These are phyloP conservation scores for Nephotettix cincticeps DNA, from an alignment of 1,140 invertebrate species.

Conservation along the genomic window DNA sequence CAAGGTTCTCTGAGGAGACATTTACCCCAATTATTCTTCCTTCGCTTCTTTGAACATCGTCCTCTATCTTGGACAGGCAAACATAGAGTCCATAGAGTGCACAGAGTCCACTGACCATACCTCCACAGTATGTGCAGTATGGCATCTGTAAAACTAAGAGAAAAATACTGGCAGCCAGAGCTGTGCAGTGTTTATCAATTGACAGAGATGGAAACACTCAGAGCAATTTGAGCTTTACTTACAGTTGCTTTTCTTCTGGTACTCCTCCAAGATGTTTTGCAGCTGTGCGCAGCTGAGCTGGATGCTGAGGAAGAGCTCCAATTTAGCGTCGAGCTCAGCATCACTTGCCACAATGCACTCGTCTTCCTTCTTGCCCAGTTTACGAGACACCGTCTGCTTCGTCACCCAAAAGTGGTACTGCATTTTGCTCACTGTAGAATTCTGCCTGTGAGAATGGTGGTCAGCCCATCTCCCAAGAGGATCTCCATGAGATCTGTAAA, in stretches of 20 bases:
- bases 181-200: no score
- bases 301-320: conserved; percentile 95
- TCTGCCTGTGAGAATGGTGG: conserved; percentile 20
- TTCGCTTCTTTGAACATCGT: no score
- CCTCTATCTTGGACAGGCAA: no score
- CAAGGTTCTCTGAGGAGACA: no score
- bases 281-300: conserved; percentile 88
- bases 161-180: no score
- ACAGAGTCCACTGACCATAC: no score
- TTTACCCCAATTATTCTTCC: no score
- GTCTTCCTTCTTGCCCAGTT: conserved; percentile 97
- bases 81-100: no score
- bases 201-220: no score
- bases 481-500: conserved; percentile 5
- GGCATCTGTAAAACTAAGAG: no score
- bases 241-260: conserved; percentile 91
- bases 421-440: conserved; percentile 71
- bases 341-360: conserved; percentile 95
- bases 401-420: conserved; percentile 98
- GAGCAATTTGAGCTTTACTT: conserved; percentile 49
- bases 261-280: conserved; percentile 88
- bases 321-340: conserved; percentile 94
- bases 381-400: conserved; percentile 91
- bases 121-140: no score
- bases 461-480: conserved; percentile 17